Conservation (phyloP, 2,797 vertebrate species). For the Sciurus vulgaris region DNA sequence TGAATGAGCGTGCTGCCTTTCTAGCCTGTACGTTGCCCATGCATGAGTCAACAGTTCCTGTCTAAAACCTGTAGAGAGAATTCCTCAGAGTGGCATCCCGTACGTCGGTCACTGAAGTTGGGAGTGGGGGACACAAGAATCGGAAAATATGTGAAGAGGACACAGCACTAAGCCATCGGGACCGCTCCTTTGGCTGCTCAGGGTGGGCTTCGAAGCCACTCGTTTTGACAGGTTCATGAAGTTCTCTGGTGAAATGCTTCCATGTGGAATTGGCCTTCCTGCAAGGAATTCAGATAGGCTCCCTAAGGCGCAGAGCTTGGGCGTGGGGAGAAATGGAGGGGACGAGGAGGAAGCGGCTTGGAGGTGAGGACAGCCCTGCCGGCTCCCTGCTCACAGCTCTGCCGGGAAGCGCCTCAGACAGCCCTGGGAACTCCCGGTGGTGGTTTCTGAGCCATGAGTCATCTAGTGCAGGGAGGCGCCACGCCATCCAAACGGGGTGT, state of each 20-base stretch:
- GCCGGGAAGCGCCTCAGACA: neutral
- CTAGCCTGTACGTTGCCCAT: neutral
- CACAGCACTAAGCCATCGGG: rapidly evolving
- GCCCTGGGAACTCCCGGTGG: neutral
- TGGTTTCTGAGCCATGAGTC: conserved; percentile 66
- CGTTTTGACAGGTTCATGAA: neutral
- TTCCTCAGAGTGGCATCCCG: neutral
- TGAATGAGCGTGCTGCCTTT: neutral
- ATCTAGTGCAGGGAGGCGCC: neutral
- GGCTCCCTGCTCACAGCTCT: neutral
- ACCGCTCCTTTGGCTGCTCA: neutral
- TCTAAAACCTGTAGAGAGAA: neutral
- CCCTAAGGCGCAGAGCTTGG: neutral
- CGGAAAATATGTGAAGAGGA: neutral
- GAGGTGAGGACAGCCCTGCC: neutral
- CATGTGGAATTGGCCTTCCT: neutral
- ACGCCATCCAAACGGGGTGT: conserved; percentile 56
- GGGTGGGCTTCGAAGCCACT: neutral
- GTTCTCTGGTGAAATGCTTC: neutral
- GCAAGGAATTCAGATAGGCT: neutral
- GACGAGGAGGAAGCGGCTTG: neutral
- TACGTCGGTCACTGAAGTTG: neutral
- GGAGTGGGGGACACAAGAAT: neutral
- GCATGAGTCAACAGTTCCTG: neutral
- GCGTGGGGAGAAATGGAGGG: neutral